Percentiles rank a stretch among this genome's conserved stretches.
Evolutionary conservation across 2,888 invertebrate genomes (phyloP).

Genomic region (Heterodera filipjevi): DNA sequence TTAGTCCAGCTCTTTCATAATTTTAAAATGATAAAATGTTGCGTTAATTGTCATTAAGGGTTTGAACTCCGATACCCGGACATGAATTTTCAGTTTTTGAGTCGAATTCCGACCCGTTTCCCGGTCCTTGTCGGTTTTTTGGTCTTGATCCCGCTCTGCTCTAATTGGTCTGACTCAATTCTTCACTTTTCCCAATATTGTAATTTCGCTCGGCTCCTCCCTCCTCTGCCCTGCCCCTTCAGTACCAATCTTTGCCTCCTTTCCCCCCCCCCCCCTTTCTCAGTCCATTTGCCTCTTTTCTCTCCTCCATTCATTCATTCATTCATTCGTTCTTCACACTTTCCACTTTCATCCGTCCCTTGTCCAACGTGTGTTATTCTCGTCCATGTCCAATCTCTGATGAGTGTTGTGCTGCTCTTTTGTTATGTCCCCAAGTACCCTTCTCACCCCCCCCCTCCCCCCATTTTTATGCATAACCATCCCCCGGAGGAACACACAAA

Average conservation of each 20-base stretch:
- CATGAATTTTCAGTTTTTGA: too few species aligned
- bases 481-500: background rate
- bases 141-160: background rate
- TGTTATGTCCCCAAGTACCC: background rate
- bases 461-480: background rate
- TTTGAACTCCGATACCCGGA: too few species aligned
- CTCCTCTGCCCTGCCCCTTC: background rate
- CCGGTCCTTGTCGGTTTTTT: too few species aligned
- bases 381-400: background rate
- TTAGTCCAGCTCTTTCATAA: too few species aligned
- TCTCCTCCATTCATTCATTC: too few species aligned
- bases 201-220: background rate
- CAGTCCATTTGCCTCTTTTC: background rate
- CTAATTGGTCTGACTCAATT: too few species aligned
- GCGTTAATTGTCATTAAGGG: too few species aligned
- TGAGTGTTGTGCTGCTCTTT: slow-evolving; percentile 5
- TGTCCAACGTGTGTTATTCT: background rate
- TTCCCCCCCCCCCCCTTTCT: background rate
- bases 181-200: too few species aligned
- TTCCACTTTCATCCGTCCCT: background rate
- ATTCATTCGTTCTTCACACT: background rate
- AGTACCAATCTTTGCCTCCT: background rate
- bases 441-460: background rate
- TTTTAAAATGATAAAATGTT: too few species aligned
- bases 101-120: too few species aligned